phyloP scores from a whole-genome alignment of 1,140 invertebrate species.

The Holcopasites calliopsidis region DNA sequence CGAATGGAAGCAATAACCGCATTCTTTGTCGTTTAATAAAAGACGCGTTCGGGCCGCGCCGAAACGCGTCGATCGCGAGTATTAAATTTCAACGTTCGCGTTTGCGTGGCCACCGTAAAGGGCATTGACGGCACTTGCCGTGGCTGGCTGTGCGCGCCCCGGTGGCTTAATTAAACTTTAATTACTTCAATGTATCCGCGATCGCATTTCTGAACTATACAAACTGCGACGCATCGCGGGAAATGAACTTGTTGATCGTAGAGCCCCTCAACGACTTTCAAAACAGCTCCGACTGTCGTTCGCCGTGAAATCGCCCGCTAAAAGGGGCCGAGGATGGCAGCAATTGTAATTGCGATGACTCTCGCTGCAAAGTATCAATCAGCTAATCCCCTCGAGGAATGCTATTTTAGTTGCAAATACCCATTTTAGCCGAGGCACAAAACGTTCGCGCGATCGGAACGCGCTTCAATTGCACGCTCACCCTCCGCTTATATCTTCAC shows the following conservation, averaged over 20 bases:
- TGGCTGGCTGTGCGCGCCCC: not conserved
- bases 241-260: conserved; percentile 33
- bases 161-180: conserved; percentile 47
- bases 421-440: not conserved
- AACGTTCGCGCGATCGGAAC: not conserved
- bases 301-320: not conserved
- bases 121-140: conserved; percentile 3
- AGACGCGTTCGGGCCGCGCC: not conserved
- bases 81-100: conserved; percentile 18
- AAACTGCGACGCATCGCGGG: not conserved
- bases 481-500: too few relatives aligned
- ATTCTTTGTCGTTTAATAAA: conserved; percentile 39
- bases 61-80: conserved; percentile 25
- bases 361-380: not conserved
- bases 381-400: not conserved
- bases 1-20: conserved; percentile 42
- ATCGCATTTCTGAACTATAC: conserved; percentile 11
- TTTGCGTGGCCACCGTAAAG: not conserved
- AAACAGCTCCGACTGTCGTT: not conserved
- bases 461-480: not conserved
- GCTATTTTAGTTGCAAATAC: not conserved
- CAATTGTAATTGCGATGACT: not conserved
- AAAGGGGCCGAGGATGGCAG: not conserved
- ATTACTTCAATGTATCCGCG: conserved; percentile 30
- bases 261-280: not conserved